These are phyloP conservation scores for Suncus etruscus DNA, from an alignment of 2,113 vertebrate genomes.

Conservation along the genomic window DNA sequence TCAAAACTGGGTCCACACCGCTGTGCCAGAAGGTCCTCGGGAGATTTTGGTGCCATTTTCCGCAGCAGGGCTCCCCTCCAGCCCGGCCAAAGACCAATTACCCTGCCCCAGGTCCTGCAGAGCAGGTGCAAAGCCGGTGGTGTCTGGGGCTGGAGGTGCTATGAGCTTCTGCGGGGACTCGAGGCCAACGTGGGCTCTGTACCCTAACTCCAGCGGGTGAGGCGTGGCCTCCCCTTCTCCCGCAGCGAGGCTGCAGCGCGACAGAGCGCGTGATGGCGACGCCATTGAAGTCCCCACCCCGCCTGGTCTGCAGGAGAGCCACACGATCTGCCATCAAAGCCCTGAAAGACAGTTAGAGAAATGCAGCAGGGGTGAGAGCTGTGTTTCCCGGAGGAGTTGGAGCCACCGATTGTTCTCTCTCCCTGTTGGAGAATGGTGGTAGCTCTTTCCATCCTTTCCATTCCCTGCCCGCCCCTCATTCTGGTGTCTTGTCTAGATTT, in stretches of 20 bases:
- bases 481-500: not conserved
- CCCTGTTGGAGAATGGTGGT: not conserved
- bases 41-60: not conserved
- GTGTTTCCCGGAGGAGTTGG: constrained; percentile 67
- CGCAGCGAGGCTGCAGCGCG: not conserved
- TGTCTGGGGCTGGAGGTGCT: not conserved
- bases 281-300: too few relatives aligned
- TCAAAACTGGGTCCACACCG: not conserved
- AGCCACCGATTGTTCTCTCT: not conserved
- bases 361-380: constrained; percentile 42
- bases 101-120: not conserved
- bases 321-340: too few relatives aligned
- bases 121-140: not conserved
- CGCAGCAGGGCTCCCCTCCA: constrained; percentile 21
- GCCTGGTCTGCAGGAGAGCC: too few relatives aligned
- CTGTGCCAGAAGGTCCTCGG: not conserved
- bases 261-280: too few relatives aligned
- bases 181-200: not conserved
- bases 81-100: not conserved
- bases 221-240: not conserved
- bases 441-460: not conserved
- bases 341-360: too few relatives aligned
- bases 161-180: not conserved
- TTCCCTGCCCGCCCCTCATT: too few relatives aligned
- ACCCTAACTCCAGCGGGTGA: not conserved